Evolutionary conservation across 1,140 invertebrate species (phyloP), one percentile per base, ranked within the genome.

Genomic region (Danaus melanippus): DNA sequence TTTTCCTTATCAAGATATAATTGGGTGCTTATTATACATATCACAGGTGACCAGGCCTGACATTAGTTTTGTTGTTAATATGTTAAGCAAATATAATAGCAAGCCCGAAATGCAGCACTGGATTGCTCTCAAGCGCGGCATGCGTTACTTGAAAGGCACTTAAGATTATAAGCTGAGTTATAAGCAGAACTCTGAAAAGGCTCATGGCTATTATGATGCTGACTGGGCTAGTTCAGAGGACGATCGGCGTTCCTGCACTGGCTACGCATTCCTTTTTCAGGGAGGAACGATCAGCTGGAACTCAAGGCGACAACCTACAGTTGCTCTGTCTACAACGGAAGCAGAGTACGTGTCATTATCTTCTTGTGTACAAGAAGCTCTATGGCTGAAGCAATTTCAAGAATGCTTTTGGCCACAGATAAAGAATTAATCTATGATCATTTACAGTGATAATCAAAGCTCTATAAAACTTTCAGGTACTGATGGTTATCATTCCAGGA

Each of bases 371-470:
- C 66, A 68, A 53, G 62, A 64, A 43, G 59, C 60, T 46, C 12
- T 67, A 9, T 67, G 57, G 62, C 39, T 70, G 17, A 67, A 57
- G 50, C 66, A 67, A 53, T 48, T 67, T 43, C 60, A 62, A 61
- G 53, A 65, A 53, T 9, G 6, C 10, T 50, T 66, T 43, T 69
- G 60, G 64, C 58, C 61, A 10, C 46, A n/a, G 0, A 0, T 65
- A 2, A 59, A 53, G 1, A 12, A 52, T 40, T 6, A 59, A 51
- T 11, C 64, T 8, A 56, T 62, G 50, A 15, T 61, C 1, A 69
- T 66, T 15, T 67, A 62, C 57, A 56, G 59, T 53, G 64, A 69
- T 64, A 69, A 68, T 58, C 63, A 69, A 46, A 71, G 67, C 54
- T 63, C 46, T 53, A 70, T 66, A 7, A 66, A 66, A 56, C 60